Base-by-base conservation (phyloP, 2,888 invertebrate genomes). In the Erebia ligea region DNA sequence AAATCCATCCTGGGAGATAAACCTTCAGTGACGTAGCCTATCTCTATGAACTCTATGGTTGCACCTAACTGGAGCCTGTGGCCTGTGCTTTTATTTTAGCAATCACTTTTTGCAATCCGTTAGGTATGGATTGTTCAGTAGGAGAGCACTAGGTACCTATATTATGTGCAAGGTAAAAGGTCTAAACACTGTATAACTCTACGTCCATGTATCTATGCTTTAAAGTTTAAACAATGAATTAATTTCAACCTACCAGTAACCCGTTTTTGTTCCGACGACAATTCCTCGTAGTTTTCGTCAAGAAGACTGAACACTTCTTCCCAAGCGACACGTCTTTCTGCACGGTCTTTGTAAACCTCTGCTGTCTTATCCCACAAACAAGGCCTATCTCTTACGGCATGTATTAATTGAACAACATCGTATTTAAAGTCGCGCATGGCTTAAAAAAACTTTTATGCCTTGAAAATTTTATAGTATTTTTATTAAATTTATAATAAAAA, bases 331-430 rank as follows among this genome's bases (percentile, higher is more conserved):
- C 87, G 78, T 57, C 90, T 82, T 78, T 92, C 92, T 0, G 85
- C 76, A 0, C 89, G 85, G 76, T 92, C 92, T 77, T 91, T 93
- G 73, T 93, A 91, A 69, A 80, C 82, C 57, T 92, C 92, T 52
- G 84, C 75, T n/a, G 82, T 82, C 76, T 86, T 91, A 77, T 93
- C 88, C 93, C 93, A 93, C 67, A 93, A 78, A 70, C 89, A 90
- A 0, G 91, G 90, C 0, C 89, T 81, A 1, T 86, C 84, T 64
- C 78, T 80, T 1, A 93, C 84, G 1, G 77, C 77, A 17, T 84
- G 77, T 67, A 92, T 86, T 70, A 93, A 81, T 63, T 82, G 77
- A 34, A 85, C 73, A 4, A 91, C 85, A 70, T 89, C 84, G 69
- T 91, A 93, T 77, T 88, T 89, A 78, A 91, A 92, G 66, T 85